A percentile compares a stretch with the other conserved stretches of the same genome.
Evolutionary conservation across 2,888 invertebrate genomes (phyloP).

Genomic region (Glyphotaelius pellucidus): DNA sequence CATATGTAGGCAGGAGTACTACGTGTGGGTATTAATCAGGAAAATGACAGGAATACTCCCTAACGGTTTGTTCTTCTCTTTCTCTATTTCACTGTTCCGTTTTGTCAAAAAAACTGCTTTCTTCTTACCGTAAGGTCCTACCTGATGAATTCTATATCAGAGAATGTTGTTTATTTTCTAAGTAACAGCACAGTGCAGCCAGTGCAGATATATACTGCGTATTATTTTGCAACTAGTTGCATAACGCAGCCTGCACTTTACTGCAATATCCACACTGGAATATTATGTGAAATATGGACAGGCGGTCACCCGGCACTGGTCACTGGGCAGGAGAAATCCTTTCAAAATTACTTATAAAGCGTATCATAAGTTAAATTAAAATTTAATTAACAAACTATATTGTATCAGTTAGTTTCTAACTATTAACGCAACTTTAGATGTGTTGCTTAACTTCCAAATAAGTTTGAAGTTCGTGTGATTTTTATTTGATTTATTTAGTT

Average conservation of each 20-base stretch:
- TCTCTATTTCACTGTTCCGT: no score
- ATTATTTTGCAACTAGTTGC: background rate
- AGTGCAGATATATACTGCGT: background rate
- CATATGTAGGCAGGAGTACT: no score
- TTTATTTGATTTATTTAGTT: no score
- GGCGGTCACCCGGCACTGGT: background rate
- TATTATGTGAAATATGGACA: background rate
- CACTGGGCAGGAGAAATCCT: background rate
- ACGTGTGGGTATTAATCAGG: no score
- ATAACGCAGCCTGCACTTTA: background rate
- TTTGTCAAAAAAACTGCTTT: no score
- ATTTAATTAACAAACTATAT: no score
- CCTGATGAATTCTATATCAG: background rate
- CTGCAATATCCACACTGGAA: background rate
- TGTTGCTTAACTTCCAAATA: no score
- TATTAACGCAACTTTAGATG: no score
- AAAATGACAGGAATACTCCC: no score
- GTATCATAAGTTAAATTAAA: background rate
- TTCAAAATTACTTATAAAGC: background rate
- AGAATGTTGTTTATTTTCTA: constrained; percentile 2
- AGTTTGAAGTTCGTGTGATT: no score
- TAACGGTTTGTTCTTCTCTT: no score
- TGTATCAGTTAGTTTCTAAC: no score
- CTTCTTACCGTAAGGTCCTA: background rate
- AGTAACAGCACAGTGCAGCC: background rate